Evolutionary conservation across 1,140 invertebrate species (phyloP).

Genomic region (Neodiprion virginianus): DNA sequence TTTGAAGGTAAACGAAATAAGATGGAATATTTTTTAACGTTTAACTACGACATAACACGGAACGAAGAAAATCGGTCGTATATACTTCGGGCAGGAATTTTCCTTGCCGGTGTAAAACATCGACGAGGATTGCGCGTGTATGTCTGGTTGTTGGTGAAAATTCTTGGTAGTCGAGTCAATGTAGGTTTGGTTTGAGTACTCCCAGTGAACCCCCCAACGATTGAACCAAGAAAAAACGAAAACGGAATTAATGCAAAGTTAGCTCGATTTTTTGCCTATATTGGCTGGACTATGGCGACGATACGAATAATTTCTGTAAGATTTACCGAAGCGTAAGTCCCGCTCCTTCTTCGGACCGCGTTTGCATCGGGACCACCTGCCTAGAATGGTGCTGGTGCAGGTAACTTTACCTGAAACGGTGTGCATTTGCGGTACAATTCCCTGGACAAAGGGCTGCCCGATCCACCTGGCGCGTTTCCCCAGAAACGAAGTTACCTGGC

Average conservation of each 20-base stretch:
- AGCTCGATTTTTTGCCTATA: not conserved
- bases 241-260: not conserved
- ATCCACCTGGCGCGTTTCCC: not conserved
- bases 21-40: not conserved
- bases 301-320: not conserved
- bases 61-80: not conserved
- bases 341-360: not conserved
- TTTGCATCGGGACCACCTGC: not conserved
- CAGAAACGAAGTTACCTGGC: not conserved
- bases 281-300: not conserved
- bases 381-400: not conserved
- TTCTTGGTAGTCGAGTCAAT: not conserved
- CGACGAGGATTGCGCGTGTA: not conserved
- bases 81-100: too few species aligned
- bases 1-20: too few species aligned
- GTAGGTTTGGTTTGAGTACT: not conserved
- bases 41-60: not conserved
- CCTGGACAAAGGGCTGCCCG: not conserved
- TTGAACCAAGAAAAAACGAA: not conserved
- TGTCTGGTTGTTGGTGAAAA: not conserved
- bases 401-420: conserved; percentile 5
- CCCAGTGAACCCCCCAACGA: not conserved
- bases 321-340: not conserved
- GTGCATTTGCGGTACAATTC: conserved; percentile 1
- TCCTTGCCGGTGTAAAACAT: too few species aligned